Evolutionary conservation across 2,888 invertebrate species (phyloP).

Genomic region (Stictocephala bisonia): DNA sequence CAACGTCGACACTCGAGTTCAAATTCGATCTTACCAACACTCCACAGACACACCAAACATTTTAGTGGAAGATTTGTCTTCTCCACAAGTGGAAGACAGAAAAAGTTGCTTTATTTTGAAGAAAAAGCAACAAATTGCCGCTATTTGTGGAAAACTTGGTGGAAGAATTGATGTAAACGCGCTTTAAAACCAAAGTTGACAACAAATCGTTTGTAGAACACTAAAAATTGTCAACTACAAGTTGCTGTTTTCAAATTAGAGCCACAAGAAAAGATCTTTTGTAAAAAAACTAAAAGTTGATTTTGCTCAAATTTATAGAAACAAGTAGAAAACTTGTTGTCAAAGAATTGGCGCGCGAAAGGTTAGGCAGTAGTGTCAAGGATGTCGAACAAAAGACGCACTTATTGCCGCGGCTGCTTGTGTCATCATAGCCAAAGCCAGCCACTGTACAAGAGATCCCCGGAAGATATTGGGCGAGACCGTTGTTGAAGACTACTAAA

Average conservation of each 20-base stretch:
- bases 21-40: no score
- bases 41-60: no score
- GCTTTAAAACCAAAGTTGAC: not conserved
- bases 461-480: not conserved
- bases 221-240: not conserved
- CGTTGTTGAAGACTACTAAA: no score
- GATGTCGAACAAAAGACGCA: not conserved
- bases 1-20: no score
- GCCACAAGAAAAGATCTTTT: not conserved
- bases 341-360: not conserved
- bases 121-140: no score
- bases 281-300: not conserved
- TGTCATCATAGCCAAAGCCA: not conserved
- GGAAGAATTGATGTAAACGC: no score
- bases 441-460: not conserved
- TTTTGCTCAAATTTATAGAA: not conserved
- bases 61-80: no score
- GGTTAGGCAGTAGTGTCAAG: not conserved
- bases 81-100: no score
- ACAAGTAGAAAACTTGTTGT: not conserved
- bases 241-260: conserved; percentile 2
- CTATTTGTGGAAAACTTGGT: no score
- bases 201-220: not conserved
- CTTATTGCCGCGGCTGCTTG: not conserved
- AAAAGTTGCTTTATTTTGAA: no score